Evolutionary conservation across 2,888 invertebrate species (phyloP).

Genomic region (Hirudinaria manillensis): DNA sequence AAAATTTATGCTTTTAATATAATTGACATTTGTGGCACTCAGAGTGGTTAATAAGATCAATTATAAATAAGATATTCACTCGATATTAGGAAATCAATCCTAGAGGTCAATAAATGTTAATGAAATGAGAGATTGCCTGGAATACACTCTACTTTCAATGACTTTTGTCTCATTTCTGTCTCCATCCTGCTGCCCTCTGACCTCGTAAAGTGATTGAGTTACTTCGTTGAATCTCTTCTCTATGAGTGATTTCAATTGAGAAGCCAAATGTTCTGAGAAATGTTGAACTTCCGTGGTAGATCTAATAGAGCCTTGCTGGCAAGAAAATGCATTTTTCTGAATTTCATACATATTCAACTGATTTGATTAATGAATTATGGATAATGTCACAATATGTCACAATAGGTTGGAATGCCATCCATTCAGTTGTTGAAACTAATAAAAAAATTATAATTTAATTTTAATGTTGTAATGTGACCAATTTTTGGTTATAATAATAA

Average conservation of each 20-base stretch:
- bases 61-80: background rate
- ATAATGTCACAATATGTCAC: too few relatives aligned
- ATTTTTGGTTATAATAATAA: too few relatives aligned
- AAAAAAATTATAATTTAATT: too few relatives aligned
- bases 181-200: conserved; percentile 14
- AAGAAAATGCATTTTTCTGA: background rate
- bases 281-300: background rate
- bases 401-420: too few relatives aligned
- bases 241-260: background rate
- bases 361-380: too few relatives aligned
- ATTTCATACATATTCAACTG: too few relatives aligned
- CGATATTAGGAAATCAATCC: background rate
- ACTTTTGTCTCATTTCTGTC: background rate
- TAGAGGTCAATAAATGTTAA: background rate
- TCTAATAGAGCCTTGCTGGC: background rate
- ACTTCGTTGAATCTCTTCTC: conserved; percentile 20
- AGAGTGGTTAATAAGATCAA: too few relatives aligned
- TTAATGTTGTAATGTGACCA: too few relatives aligned
- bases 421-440: too few relatives aligned
- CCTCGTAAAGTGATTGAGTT: conserved; percentile 7
- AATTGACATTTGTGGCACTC: too few relatives aligned
- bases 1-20: too few relatives aligned
- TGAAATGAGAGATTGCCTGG: background rate
- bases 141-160: background rate
- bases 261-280: background rate